Base-by-base conservation (phyloP, 2,797 vertebrate genomes). In the Pelodytes ibericus region DNA sequence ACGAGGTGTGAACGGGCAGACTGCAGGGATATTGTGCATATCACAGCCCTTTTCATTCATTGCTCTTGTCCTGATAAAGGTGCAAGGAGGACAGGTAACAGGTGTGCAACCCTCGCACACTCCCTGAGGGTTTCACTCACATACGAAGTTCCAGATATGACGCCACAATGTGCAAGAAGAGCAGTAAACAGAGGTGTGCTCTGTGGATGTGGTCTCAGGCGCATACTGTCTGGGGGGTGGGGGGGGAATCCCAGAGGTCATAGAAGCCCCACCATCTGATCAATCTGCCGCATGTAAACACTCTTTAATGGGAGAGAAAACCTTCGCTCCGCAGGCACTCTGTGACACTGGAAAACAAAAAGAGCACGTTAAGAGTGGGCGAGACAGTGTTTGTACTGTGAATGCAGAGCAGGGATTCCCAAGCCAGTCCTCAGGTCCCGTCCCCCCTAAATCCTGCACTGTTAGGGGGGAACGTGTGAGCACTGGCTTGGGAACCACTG, bases 231-330 rank as follows among this genome's bases (percentile, higher is more conserved):
- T n/a, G n/a, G n/a, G n/a, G n/a, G n/a, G n/a, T n/a, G 33, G 33
- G 1, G 33, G 33, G 33, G 5, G 33, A 13, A 13, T n/a, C 16
- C 13, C 60, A n/a, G 0, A 20, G 0, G 22, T 97, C 92, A 99
- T 77, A 95, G 89, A 80, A 99, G 87, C 26, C 98, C 98, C 79
- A 99, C 97, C 97, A 99, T 99, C 61, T 93, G 94, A 87, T 99
- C 97, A 0, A 99, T 98, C 92, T 99, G 97, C 18, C 94, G 94
- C 98, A 99, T 99, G 91, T 99, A 99, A 85, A 96, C 82, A 31
- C 97, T 98, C 91, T 99, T 99, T 78, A 99, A 76, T 0, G 97
- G 98, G 76, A 99, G 89, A 8, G 93, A 81, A 53, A 92, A 98
- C 0, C 96, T 93, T 25, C 94, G 91, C 87, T 98, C 97, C 0